Evolutionary conservation across 2,888 invertebrate genomes (phyloP).

Genomic region (Caenorhabditis sulstoni): DNA sequence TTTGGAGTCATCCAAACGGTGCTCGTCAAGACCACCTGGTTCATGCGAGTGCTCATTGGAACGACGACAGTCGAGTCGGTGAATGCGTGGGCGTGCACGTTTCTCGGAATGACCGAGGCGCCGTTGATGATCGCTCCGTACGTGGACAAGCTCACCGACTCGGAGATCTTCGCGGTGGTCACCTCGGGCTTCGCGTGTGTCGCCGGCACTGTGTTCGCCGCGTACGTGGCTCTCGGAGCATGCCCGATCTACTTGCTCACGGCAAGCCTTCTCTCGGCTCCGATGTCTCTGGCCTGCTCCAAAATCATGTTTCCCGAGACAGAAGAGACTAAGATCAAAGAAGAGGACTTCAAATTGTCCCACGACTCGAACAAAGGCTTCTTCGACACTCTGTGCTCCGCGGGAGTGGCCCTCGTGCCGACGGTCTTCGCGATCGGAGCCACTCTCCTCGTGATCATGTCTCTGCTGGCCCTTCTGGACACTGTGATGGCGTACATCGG

Average conservation of each 20-base stretch:
- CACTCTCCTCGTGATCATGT: constrained; percentile 92
- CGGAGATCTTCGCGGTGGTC: constrained; percentile 94
- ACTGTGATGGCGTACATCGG: constrained; percentile 89
- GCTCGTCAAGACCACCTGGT: constrained; percentile 54
- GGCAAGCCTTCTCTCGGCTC: constrained; percentile 96
- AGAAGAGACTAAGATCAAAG: constrained; percentile 87
- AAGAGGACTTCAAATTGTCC: constrained; percentile 85
- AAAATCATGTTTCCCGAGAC: constrained; percentile 95
- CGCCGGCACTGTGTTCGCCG: constrained; percentile 91
- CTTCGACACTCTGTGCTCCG: constrained; percentile 47
- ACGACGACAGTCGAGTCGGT: constrained; percentile 96
- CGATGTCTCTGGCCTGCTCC: constrained; percentile 91
- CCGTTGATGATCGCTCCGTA: constrained; percentile 92
- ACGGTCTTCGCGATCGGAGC: constrained; percentile 91
- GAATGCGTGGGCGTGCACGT: constrained; percentile 93
- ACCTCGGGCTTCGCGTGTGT: constrained; percentile 95
- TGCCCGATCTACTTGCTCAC: constrained; percentile 85
- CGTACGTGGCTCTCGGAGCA: constrained; percentile 86
- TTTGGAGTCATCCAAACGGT: constrained; percentile 76
- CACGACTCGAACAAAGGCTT: constrained; percentile 53
- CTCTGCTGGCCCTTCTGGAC: constrained; percentile 90
- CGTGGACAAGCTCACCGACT: constrained; percentile 88
- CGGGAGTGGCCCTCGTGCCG: constrained; percentile 82
- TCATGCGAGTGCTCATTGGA: constrained; percentile 83
- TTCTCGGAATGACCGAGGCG: constrained; percentile 89